Evolutionary conservation across 2,888 invertebrate genomes (phyloP), one percentile per base, ranked within the genome.

Genomic region (Monoplex corrugatus): DNA sequence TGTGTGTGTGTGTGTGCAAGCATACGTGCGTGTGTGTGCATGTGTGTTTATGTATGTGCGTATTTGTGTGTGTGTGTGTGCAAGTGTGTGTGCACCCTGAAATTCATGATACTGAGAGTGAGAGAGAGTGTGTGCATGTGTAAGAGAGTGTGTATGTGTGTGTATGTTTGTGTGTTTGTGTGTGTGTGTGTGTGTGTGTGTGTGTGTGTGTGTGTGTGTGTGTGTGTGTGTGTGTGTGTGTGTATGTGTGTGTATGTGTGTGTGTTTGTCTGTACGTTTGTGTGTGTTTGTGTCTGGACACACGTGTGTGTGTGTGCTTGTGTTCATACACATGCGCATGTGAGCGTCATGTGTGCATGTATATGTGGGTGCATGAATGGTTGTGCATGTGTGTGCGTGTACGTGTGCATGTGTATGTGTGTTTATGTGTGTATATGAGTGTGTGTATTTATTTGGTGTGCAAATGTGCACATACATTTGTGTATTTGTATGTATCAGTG

Each of bases 11-110:
- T 75, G 75, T n/a, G n/a, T n/a, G n/a, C n/a, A n/a, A n/a, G n/a
- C n/a, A n/a, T n/a, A n/a, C n/a, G n/a, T 2, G 75, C n/a, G 2
- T 75, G 75, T 2, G 35, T 75, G 75, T 2, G 75, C n/a, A n/a
- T 75, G 75, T 75, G 75, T 28, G 28, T 75, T 10, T 28, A 35
- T 75, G 75, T 28, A 35, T 75, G 75, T 16, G 75, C 75, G 35
- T 75, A n/a, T n/a, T 16, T 75, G 75, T 75, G 75, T 75, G 75
- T 35, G 75, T 75, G 75, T 75, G 75, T 75, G 75, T 75, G 75
- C n/a, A n/a, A 28, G 75, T 75, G 75, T 75, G 75, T 75, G 75
- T 75, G 75, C n/a, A 13, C n/a, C n/a, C n/a, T n/a, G n/a, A n/a
- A n/a, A n/a, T n/a, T n/a, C n/a, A n/a, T n/a, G n/a, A n/a, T n/a